Evolutionary conservation across 2,113 vertebrate species (phyloP).

Genomic region (Zapus hudsonius): DNA sequence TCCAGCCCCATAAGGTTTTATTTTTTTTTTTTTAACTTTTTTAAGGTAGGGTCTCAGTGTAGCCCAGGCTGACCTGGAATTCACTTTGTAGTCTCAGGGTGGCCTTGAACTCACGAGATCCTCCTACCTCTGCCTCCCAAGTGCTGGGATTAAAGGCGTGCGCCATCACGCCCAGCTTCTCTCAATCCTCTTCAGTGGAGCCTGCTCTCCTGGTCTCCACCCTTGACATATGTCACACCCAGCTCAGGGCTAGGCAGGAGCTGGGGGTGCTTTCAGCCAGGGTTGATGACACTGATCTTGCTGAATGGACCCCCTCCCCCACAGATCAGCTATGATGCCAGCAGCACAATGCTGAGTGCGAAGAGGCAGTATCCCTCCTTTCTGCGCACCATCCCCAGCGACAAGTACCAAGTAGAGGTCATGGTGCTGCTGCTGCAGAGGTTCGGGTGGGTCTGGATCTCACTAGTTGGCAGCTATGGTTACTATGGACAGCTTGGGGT

Average conservation of each 20-base stretch:
- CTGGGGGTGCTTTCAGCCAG: neutral
- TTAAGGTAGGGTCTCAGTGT: too few relatives aligned
- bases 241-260: neutral
- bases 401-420: constrained; percentile 84
- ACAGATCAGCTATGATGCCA: constrained; percentile 90
- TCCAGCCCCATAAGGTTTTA: too few relatives aligned
- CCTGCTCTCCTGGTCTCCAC: neutral
- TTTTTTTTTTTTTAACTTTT: too few relatives aligned
- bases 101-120: too few relatives aligned
- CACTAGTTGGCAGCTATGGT: constrained; percentile 83
- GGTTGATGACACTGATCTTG: neutral
- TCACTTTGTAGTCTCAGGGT: too few relatives aligned
- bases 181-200: neutral
- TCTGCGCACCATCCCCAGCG: constrained; percentile 88
- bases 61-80: too few relatives aligned
- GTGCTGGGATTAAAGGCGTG: too few relatives aligned
- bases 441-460: constrained; percentile 91
- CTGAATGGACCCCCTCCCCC: neutral
- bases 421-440: constrained; percentile 84
- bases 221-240: neutral
- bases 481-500: constrained; percentile 81
- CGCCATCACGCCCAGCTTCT: neutral
- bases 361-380: constrained; percentile 88
- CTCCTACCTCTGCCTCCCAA: too few relatives aligned
- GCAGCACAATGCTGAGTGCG: constrained; percentile 79